Evolutionary conservation across 2,797 vertebrate genomes (phyloP).

Genomic region (Microctenopoma lineatum): DNA sequence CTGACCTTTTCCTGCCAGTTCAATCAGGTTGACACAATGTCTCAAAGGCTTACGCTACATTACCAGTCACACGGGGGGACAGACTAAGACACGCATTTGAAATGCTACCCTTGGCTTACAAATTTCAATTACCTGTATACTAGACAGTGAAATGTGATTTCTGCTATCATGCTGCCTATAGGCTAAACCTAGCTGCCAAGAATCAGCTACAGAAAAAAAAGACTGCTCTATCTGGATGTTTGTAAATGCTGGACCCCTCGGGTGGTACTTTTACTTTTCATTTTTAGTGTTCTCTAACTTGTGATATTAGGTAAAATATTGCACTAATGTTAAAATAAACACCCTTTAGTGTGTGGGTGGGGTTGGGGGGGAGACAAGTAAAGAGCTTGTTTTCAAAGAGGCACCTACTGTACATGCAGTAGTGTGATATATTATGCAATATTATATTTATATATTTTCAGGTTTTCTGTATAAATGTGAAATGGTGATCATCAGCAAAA

Average conservation of each 20-base stretch:
- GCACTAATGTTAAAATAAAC: not conserved
- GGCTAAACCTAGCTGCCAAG: constrained; percentile 41
- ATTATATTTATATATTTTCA: too few relatives aligned
- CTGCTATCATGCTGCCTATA: constrained; percentile 47
- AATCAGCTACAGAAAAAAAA: constrained; percentile 24
- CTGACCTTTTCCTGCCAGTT: constrained; percentile 59
- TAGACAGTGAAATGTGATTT: constrained; percentile 66
- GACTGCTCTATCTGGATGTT: constrained; percentile 11
- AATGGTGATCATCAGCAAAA: too few relatives aligned
- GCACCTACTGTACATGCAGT: too few relatives aligned
- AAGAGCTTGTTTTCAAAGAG: not conserved
- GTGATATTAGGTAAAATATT: not conserved
- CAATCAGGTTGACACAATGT: constrained; percentile 49
- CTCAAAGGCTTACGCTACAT: constrained; percentile 56
- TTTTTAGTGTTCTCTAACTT: not conserved
- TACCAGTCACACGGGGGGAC: constrained; percentile 52
- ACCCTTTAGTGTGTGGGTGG: not conserved
- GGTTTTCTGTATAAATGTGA: too few relatives aligned
- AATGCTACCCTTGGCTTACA: constrained; percentile 50
- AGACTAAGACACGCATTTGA: constrained; percentile 36
- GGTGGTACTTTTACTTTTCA: not conserved
- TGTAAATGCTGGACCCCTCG: not conserved
- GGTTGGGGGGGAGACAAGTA: not conserved
- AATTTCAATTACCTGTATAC: constrained; percentile 70
- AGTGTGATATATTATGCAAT: too few relatives aligned